These are phyloP conservation scores for Syngnathus scovelli DNA, from an alignment of 2,113 vertebrate species.

Conservation along the genomic window DNA sequence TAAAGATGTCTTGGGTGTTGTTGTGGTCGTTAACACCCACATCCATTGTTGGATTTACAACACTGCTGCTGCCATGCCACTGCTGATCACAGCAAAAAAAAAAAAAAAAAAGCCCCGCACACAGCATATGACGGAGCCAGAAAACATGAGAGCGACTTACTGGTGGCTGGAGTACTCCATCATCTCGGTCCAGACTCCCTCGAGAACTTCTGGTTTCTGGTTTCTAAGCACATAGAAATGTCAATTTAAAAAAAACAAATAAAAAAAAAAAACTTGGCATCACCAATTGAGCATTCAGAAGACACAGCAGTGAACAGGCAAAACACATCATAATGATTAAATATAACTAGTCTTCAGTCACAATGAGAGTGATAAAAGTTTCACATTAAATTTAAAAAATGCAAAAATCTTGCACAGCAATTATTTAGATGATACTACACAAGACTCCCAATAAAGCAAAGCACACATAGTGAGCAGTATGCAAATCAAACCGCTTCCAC, in stretches of 20 bases:
- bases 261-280: not conserved
- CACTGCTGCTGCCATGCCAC: not conserved
- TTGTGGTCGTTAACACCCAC: not conserved
- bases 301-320: not conserved
- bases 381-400: not conserved
- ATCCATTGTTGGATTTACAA: not conserved
- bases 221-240: conserved; percentile 72
- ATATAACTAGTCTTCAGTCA: not conserved
- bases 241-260: not conserved
- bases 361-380: conserved; percentile 9
- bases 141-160: conserved; percentile 70
- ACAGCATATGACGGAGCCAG: not conserved
- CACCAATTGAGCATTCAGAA: not conserved
- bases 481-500: not conserved
- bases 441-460: conserved; percentile 15
- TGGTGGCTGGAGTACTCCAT: conserved; percentile 80
- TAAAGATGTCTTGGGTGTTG: not conserved
- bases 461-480: conserved; percentile 11
- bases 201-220: conserved; percentile 89
- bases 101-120: not conserved
- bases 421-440: not conserved
- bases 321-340: not conserved
- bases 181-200: conserved; percentile 87
- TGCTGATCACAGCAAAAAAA: not conserved
- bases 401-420: not conserved